Base-by-base conservation (phyloP, 1,140 invertebrate species). In the Antheraea mylitta region DNA sequence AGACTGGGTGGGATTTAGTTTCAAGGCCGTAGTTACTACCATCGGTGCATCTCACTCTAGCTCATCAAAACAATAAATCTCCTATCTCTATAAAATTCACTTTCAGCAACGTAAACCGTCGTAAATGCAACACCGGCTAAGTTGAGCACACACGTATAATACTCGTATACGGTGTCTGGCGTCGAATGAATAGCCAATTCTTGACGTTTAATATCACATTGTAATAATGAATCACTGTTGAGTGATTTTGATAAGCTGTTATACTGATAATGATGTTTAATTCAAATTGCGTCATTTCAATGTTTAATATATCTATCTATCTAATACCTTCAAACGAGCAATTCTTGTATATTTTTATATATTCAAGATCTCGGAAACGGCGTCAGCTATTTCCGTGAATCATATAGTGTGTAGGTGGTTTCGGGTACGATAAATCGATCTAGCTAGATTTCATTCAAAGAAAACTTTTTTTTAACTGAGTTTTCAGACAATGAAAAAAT, bases 11-110 rank as follows among this genome's bases (percentile, higher is more conserved):
- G 89, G 86, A 86, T 89, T 84, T 30, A 30, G 81, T 78, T 73
- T 64, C 84, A 85, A 89, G 85, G 84, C 84, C 82, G 82, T 64
- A 73, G 73, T 82, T 86, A 86, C 88, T 82, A 85, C 74, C 72
- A 77, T 79, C 77, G 68, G 53, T 70, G 64, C 69, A 71, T 89
- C 85, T 82, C 87, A 68, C 70, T 89, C 80, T 66, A 58, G 66
- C 73, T 7, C 60, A 19, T 59, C 66, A 58, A 18, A 36, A 38
- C 66, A 22, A 18, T 10, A 66, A 76, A 66, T 18, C n/a, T 48
- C n/a, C 73, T 66, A 11, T 61, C 7, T 87, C 79, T 64, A 84
- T 83, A 42, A 70, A 74, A 83, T 84, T 86, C 83, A 82, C 86
- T 86, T 85, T 87, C 81, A n/a, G n/a, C n/a, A 22, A 81, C 45